These are phyloP conservation scores for Himalopsyche kuldschensis DNA, from an alignment of 2,888 invertebrate genomes.

Conservation along the genomic window DNA sequence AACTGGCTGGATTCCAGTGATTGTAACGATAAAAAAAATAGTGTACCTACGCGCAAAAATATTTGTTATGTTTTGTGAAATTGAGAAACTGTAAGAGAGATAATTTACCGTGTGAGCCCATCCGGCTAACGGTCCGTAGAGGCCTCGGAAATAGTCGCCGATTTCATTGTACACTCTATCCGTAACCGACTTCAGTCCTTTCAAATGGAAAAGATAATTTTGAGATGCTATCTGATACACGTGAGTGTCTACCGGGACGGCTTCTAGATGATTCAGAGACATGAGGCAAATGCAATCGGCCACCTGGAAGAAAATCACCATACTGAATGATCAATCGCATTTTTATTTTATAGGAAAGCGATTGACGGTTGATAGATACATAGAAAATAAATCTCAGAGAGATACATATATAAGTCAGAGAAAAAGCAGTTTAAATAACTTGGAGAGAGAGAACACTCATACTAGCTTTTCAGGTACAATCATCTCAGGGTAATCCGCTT, in stretches of 20 bases:
- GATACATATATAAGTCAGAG: no score
- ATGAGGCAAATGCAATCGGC: constrained; percentile 97
- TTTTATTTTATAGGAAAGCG: no score
- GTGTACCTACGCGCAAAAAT: no score
- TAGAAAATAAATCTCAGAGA: no score
- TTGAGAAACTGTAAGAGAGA: constrained; percentile 26
- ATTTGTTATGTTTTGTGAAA: no score
- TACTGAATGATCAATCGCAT: background rate
- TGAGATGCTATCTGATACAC: constrained; percentile 87
- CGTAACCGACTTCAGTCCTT: constrained; percentile 75
- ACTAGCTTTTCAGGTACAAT: no score
- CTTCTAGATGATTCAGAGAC: constrained; percentile 85
- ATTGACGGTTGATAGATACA: no score
- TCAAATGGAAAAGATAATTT: constrained; percentile 77
- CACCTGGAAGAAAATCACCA: constrained; percentile 61
- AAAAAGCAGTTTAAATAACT: no score
- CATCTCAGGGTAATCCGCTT: no score
- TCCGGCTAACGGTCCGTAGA: constrained; percentile 87
- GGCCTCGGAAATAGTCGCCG: constrained; percentile 72
- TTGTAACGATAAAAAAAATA: no score
- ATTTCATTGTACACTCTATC: constrained; percentile 85
- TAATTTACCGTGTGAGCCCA: constrained; percentile 91
- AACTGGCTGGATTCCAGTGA: no score
- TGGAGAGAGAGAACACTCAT: no score
- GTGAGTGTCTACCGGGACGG: constrained; percentile 95